Conservation (phyloP, 2,113 vertebrate genomes). For the Poeciliopsis prolifica region DNA sequence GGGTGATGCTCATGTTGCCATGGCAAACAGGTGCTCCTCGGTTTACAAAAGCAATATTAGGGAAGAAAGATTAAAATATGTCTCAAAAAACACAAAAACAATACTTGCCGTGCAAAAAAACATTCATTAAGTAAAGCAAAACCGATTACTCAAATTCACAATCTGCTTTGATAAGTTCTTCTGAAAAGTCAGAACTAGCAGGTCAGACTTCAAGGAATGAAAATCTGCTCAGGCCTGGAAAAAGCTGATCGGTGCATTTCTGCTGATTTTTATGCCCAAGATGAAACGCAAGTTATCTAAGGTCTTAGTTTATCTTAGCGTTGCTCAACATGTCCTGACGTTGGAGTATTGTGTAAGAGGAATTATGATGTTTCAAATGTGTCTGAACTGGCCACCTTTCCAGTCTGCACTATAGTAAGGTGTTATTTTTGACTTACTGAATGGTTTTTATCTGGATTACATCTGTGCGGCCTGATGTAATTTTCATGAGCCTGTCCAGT, state of each 20-base stretch:
- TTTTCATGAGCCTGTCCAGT: too few relatives aligned
- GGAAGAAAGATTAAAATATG: not conserved
- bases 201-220: not conserved
- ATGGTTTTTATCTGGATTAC: not conserved
- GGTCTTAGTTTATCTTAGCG: not conserved
- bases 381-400: not conserved
- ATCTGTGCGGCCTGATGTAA: too few relatives aligned
- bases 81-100: not conserved
- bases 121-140: not conserved
- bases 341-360: not conserved
- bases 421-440: not conserved
- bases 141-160: not conserved
- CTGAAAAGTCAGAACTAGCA: not conserved
- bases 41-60: not conserved
- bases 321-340: not conserved
- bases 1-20: constrained; percentile 27
- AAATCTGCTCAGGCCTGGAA: too few relatives aligned
- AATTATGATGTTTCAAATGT: not conserved
- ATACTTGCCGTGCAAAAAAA: too few relatives aligned
- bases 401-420: not conserved
- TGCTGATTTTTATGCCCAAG: not conserved
- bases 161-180: not conserved
- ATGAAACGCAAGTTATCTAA: not conserved
- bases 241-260: not conserved
- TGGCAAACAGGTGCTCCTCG: constrained; percentile 9